These are phyloP conservation scores for Bedellia somnulentella DNA, from an alignment of 2,888 invertebrate species.

Conservation along the genomic window DNA sequence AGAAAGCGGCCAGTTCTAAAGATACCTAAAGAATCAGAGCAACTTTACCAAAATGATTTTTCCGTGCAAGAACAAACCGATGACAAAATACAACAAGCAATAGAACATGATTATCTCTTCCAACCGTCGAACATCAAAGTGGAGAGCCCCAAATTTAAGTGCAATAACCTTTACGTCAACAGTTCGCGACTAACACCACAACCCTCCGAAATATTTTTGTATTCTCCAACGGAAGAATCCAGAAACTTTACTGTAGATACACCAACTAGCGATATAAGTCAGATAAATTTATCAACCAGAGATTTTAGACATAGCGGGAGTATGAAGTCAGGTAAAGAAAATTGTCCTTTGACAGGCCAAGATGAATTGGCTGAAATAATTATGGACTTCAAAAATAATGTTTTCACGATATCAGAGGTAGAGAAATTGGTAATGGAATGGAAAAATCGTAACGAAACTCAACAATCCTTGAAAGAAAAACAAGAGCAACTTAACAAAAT, in stretches of 20 bases:
- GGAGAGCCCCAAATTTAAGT: conserved; percentile 46
- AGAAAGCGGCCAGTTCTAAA: conserved; percentile 46
- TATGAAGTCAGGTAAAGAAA: conserved; percentile 42
- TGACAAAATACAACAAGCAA: conserved; percentile 47
- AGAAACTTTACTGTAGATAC: conserved; percentile 48
- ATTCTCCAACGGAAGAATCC: conserved; percentile 53
- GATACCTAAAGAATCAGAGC: conserved; percentile 42
- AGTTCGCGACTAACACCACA: conserved; percentile 45
- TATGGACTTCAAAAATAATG: conserved; percentile 87
- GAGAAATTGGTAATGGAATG: conserved; percentile 85
- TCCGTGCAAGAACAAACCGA: conserved; percentile 22
- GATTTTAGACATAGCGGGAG: conserved; percentile 35
- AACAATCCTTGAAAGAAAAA: conserved; percentile 82
- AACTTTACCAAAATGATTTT: conserved; percentile 53
- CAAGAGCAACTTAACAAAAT: conserved; percentile 80
- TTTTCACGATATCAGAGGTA: conserved; percentile 81
- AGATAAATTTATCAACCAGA: conserved; percentile 46
- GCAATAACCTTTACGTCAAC: conserved; percentile 48
- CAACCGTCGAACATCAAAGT: conserved; percentile 67
- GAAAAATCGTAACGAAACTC: conserved; percentile 85
- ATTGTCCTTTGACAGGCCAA: conserved; percentile 55
- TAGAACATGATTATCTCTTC: conserved; percentile 61
- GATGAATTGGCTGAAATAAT: conserved; percentile 85
- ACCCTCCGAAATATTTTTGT: conserved; percentile 42
- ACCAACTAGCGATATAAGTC: conserved; percentile 53